Evolutionary conservation across 2,113 vertebrate genomes (phyloP), one percentile per base, ranked within the genome.

Genomic region (Tursiops truncatus): DNA sequence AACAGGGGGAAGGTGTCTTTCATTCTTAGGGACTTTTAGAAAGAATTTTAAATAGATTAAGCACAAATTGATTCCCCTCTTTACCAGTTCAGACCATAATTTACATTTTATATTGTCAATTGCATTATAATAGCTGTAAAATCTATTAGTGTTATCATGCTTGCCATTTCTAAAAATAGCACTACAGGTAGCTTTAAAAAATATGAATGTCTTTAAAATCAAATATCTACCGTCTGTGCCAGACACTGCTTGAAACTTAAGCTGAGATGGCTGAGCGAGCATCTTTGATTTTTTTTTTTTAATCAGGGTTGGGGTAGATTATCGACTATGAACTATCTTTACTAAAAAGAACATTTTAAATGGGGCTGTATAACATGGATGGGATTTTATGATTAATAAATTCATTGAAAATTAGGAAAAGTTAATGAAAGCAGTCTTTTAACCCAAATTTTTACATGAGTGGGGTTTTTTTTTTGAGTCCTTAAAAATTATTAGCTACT

Each of bases 1-100:
- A 98, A 95, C 97, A 98, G 86, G 97, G 97, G 95, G 95, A 97
- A 98, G 94, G 44, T 92, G 92, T 95, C 80, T 97, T 98, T 98
- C 91, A 97, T 97, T 98, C 92, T 93, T 85, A 88, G 85, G 81
- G 84, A 97, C 93, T 95, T 98, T 97, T 93, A 98, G 84, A 98
- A 98, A 89, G 85, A 98, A 97, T 65, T 98, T 98, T 36, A 96
- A 96, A 91, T 94, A 82, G 58, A 92, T 91, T 62, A 98, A 97
- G 63, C 28, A 2, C 28, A 95, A 97, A 98, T 89, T 98, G 96
- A 95, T 97, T 98, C 44, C 86, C 96, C 81, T 96, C 96, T 92
- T 79, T 83, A 97, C 80, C 79, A 96, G 38, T 96, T 95, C 96
- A 62, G 20, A 60, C 71, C 79, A 83, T 97, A 17, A 77, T 96